Percentiles rank a stretch among this genome's conserved stretches.
phyloP scores from a whole-genome alignment of 2,888 invertebrate genomes.

The Bibio marci region DNA sequence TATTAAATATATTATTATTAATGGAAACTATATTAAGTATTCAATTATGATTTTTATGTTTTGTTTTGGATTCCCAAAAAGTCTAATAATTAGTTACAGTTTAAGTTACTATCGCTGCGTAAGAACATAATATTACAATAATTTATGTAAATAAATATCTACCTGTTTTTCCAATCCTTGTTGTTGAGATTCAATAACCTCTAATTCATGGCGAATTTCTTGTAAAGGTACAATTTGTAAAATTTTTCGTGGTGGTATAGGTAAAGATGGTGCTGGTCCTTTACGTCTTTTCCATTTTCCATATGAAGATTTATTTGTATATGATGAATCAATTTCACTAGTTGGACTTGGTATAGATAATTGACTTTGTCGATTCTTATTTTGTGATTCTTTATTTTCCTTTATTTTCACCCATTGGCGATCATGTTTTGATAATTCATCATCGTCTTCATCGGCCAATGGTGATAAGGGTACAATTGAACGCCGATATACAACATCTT shows the following conservation, averaged over 20 bases:
- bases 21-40: neutral
- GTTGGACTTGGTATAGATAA: conserved; percentile 10
- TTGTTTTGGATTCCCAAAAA: no score
- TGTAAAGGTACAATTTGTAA: conserved; percentile 40
- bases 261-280: conserved; percentile 66
- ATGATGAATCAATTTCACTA: conserved; percentile 17
- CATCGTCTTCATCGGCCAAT: conserved; percentile 11
- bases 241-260: conserved; percentile 48
- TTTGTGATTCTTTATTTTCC: conserved; percentile 38
- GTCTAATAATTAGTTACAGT: no score
- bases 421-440: conserved; percentile 11
- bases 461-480: conserved; percentile 14
- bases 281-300: conserved; percentile 61
- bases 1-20: neutral
- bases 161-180: conserved; percentile 68
- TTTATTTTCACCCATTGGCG: conserved; percentile 36
- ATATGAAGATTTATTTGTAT: conserved; percentile 40
- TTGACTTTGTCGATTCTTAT: conserved; percentile 30
- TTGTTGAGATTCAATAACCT: conserved; percentile 71
- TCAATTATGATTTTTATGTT: no score
- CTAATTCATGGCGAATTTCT: conserved; percentile 52
- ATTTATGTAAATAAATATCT: neutral
- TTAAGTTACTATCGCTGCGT: no score
- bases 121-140: no score
- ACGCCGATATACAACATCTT: conserved; percentile 20